Conservation (phyloP, 2,797 vertebrate genomes). For the Siniperca undulata region DNA sequence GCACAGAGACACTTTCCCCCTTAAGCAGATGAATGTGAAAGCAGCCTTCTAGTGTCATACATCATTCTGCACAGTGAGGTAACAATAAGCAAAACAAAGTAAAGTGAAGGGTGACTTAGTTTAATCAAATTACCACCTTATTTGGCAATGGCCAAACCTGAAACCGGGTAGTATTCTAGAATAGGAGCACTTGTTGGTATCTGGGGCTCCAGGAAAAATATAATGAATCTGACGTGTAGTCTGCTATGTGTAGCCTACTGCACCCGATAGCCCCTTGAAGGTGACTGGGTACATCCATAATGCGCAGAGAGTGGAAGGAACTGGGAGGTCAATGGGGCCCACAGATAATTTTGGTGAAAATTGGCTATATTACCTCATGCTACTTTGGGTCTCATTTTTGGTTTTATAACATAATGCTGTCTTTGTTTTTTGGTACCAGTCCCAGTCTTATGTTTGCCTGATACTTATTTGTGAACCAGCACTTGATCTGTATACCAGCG, state of each 20-base stretch:
- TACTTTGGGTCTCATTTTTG: background rate
- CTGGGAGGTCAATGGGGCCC: too few species aligned
- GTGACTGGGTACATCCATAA: background rate
- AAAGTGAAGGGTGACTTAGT: background rate
- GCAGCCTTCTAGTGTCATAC: too few species aligned
- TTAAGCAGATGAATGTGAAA: too few species aligned
- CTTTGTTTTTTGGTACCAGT: constrained; percentile 4
- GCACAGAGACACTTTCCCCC: too few species aligned
- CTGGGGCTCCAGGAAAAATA: background rate
- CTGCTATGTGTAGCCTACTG: background rate
- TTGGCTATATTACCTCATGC: background rate
- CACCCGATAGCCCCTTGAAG: background rate
- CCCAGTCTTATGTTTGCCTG: background rate
- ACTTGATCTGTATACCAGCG: constrained; percentile 11
- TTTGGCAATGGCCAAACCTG: background rate
- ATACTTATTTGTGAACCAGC: constrained; percentile 10
- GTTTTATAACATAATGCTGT: background rate
- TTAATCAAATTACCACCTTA: background rate
- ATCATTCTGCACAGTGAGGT: background rate
- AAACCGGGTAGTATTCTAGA: background rate
- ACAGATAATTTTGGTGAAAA: background rate
- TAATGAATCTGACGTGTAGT: too few species aligned
- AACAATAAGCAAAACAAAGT: background rate
- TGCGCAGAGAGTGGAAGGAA: background rate
- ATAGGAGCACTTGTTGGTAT: background rate